Base-by-base conservation (phyloP, 2,113 vertebrate genomes). In the human region DNA sequence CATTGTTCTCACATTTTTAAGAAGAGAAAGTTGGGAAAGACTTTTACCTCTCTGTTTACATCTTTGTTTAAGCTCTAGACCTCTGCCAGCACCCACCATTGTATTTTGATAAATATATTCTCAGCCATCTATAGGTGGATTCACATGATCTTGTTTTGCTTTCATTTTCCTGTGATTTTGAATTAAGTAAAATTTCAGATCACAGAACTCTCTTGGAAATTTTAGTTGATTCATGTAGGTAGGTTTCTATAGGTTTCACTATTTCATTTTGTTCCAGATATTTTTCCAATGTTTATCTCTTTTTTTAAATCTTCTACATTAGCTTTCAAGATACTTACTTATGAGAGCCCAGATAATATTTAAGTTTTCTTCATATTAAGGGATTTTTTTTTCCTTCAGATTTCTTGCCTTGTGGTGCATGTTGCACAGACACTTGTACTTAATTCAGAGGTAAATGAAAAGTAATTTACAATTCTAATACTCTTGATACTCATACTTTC, bases 391-490 rank as follows among this genome's bases (percentile, higher is more conserved):
- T n/a, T 35, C 40, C 25, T 88, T 66, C 66, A 81, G 32, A 32
- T 95, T 94, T 94, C 50, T 57, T 92, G 40, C 55, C n/a, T 82
- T 91, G 14, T 91, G 50, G 40, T 91, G 43, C 32, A n/a, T 18
- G 35, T 52, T 64, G 45, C 70, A 92, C 38, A 96, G 82, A 75
- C 4, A 59, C 59, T 86, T 84, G 55, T 38, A 86, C 27, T 93
- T 89, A 91, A 94, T 93, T 92, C 64, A 90, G 61, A 96, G 89
- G 25, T 76, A 93, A 96, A 92, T 81, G n/a, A 75, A 76, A 93
- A 90, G 27, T 85, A 81, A 97, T 93, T 72, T 66, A 94, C 81
- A 92, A 96, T 90, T 93, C 52, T 61, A 80, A 72, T 91, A 45
- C 79, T 76, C 59, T 93, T 14, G 8, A 48, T 61, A 48, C 20